Conservation (phyloP, 1,140 invertebrate species). For the Ooceraea biroi region DNA sequence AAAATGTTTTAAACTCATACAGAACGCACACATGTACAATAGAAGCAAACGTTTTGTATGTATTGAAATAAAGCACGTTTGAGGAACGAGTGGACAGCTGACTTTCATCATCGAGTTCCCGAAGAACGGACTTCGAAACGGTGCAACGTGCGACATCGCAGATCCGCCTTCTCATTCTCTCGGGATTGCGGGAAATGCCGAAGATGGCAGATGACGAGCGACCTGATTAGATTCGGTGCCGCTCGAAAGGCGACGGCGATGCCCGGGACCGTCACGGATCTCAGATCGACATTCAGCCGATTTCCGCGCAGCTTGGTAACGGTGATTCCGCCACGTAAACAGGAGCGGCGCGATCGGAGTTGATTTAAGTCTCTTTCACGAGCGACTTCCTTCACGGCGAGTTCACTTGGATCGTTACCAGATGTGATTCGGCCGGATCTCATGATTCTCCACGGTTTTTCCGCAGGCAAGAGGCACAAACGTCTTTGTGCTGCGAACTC, state of each 20-base stretch:
- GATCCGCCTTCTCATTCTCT: not conserved
- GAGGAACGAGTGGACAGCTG: not conserved
- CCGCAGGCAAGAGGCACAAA: constrained; percentile 20
- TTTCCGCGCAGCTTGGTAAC: constrained; percentile 79
- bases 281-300: constrained; percentile 77
- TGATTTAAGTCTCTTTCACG: constrained; percentile 64
- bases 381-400: constrained; percentile 17
- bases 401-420: constrained; percentile 75
- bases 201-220: constrained; percentile 74
- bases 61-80: too few species aligned
- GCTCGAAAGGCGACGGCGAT: constrained; percentile 70
- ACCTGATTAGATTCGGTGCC: constrained; percentile 77
- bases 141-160: not conserved
- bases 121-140: not conserved
- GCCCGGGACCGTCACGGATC: constrained; percentile 79
- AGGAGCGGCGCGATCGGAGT: constrained; percentile 53
- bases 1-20: too few species aligned
- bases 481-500: constrained; percentile 56
- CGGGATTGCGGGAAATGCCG: constrained; percentile 34
- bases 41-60: too few species aligned
- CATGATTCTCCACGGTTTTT: constrained; percentile 73
- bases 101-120: not conserved
- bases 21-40: too few species aligned
- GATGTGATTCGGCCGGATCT: constrained; percentile 77
- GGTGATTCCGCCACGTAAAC: constrained; percentile 77